These are phyloP conservation scores for Cephalotes varians DNA, from an alignment of 2,888 invertebrate genomes.

Conservation along the genomic window DNA sequence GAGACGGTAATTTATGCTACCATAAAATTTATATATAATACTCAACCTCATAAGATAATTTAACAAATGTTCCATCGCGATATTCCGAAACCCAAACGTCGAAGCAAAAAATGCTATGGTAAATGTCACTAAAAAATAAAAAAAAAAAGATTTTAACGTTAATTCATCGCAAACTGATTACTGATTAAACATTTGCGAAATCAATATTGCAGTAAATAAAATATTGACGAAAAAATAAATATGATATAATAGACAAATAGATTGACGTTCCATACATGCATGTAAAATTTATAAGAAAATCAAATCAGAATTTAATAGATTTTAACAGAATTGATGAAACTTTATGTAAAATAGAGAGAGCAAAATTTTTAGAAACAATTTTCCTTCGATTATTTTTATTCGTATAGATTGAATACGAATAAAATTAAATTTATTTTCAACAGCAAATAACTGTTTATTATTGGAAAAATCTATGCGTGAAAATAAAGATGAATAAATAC, in stretches of 20 bases:
- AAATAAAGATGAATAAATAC: background rate
- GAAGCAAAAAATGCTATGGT: background rate
- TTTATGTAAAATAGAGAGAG: background rate
- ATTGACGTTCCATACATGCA: background rate
- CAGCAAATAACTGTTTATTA: background rate
- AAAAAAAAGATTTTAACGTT: background rate
- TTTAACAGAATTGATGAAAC: background rate
- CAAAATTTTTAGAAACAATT: background rate
- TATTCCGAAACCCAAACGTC: background rate
- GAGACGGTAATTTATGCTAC: constrained; percentile 62
- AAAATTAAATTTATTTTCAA: background rate
- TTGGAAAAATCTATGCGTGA: background rate
- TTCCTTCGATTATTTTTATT: background rate
- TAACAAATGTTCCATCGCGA: constrained; percentile 25
- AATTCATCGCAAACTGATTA: background rate
- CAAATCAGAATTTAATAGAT: background rate
- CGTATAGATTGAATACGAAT: background rate
- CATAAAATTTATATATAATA: constrained; percentile 73
- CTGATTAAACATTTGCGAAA: background rate
- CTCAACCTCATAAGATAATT: constrained; percentile 62
- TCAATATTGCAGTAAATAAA: constrained; percentile 26
- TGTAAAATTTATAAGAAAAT: background rate
- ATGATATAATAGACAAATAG: background rate
- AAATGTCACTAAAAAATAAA: background rate
- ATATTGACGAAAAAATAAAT: background rate